phyloP scores from a whole-genome alignment of 2,888 invertebrate species.

The Cryptocheilus praepositus region DNA sequence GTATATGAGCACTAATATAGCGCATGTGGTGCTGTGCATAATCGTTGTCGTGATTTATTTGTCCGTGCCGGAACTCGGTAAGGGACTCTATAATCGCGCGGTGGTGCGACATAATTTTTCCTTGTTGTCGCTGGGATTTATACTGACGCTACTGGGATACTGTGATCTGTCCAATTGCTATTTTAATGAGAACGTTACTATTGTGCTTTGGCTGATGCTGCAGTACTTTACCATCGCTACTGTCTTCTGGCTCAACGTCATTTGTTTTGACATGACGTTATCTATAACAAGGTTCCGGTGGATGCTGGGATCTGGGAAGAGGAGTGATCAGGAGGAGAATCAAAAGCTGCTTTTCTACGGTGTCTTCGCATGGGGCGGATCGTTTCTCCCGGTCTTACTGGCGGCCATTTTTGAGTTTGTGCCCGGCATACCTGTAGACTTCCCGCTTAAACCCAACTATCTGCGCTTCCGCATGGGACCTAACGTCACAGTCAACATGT shows the following conservation, averaged over 20 bases:
- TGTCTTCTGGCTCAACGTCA: constrained; percentile 62
- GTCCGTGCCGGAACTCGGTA: constrained; percentile 54
- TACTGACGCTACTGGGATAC: constrained; percentile 50
- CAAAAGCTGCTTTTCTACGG: constrained; percentile 51
- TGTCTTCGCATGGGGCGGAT: constrained; percentile 50
- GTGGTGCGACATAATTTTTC: constrained; percentile 60
- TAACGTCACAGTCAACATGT: constrained; percentile 54
- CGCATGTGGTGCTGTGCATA: constrained; percentile 57
- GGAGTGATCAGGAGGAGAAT: constrained; percentile 42
- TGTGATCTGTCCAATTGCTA: constrained; percentile 47
- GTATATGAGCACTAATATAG: constrained; percentile 61
- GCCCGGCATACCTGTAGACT: constrained; percentile 55
- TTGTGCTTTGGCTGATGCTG: constrained; percentile 52
- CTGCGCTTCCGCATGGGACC: constrained; percentile 48
- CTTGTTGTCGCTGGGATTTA: constrained; percentile 52
- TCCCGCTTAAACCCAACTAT: constrained; percentile 60
- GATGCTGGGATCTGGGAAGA: constrained; percentile 41
- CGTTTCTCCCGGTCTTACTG: constrained; percentile 49
- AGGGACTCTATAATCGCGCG: constrained; percentile 58
- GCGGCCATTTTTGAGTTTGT: constrained; percentile 56
- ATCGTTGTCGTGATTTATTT: constrained; percentile 58
- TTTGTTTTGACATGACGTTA: constrained; percentile 64
- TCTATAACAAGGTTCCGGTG: constrained; percentile 60
- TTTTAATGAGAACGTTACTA: constrained; percentile 36
- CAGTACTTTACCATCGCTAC: constrained; percentile 63